Percentiles rank a stretch among this genome's conserved stretches.
Conservation (phyloP, 2,113 vertebrate genomes). For the Python bivittatus region DNA sequence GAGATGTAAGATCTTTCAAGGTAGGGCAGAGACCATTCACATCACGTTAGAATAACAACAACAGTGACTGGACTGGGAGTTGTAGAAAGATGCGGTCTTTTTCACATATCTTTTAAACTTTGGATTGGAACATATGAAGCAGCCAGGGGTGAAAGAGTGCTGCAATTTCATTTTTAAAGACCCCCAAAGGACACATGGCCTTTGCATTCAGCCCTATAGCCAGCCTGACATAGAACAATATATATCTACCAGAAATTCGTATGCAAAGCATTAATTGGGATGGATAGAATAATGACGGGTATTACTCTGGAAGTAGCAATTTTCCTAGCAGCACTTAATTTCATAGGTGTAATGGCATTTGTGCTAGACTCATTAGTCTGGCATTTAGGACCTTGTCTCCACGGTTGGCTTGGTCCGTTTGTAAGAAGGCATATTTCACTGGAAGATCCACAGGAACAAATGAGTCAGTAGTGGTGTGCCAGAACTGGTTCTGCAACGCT, state of each 20-base stretch:
- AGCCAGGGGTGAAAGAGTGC: background rate
- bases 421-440: background rate
- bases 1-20: background rate
- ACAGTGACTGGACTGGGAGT: background rate
- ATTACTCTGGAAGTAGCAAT: constrained; percentile 5
- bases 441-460: background rate
- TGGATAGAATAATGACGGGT: constrained; percentile 2
- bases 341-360: constrained; percentile 3
- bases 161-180: background rate
- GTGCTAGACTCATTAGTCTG: background rate
- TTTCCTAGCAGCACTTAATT: constrained; percentile 22
- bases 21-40: background rate
- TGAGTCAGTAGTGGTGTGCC: background rate
- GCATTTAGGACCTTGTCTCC: constrained; percentile 5
- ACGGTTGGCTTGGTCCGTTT: background rate
- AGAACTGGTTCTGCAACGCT: background rate
- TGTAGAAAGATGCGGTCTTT: background rate
- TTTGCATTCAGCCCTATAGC: too few relatives aligned
- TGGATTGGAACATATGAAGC: too few relatives aligned
- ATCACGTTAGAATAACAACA: background rate
- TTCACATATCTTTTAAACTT: background rate
- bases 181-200: background rate
- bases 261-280: background rate
- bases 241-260: background rate
- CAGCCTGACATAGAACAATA: background rate